These are phyloP conservation scores for Telmatochromis brachygnathus DNA, from an alignment of 2,113 vertebrate species.

Conservation along the genomic window DNA sequence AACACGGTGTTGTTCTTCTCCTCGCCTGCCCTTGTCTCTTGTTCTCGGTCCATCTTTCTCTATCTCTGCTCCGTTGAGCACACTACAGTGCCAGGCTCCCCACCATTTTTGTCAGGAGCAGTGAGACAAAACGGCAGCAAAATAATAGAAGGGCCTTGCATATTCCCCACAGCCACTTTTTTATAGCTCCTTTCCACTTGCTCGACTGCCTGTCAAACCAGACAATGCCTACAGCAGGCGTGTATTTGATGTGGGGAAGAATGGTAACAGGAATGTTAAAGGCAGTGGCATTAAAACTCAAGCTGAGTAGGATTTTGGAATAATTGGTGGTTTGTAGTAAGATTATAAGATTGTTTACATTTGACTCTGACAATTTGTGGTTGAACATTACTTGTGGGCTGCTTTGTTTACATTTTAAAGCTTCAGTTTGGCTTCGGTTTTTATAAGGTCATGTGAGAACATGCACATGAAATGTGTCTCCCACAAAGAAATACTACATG, in stretches of 20 bases:
- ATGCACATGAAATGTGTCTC: not conserved
- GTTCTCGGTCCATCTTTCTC: not conserved
- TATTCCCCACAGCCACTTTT: constrained; percentile 49
- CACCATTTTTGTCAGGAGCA: constrained; percentile 34
- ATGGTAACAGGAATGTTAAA: not conserved
- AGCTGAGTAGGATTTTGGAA: not conserved
- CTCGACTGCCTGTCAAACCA: constrained; percentile 41
- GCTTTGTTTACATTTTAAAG: not conserved
- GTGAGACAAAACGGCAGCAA: constrained; percentile 42
- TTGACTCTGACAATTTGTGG: not conserved
- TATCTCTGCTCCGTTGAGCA: constrained; percentile 33
- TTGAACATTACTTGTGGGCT: not conserved
- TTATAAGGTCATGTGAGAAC: not conserved
- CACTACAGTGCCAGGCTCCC: constrained; percentile 9
- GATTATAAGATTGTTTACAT: not conserved
- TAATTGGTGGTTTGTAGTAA: not conserved
- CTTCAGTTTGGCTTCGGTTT: not conserved
- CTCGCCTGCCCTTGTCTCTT: constrained; percentile 19
- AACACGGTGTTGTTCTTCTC: not conserved
- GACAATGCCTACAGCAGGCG: constrained; percentile 19
- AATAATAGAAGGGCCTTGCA: constrained; percentile 49
- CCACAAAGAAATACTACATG: not conserved
- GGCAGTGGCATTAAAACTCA: not conserved
- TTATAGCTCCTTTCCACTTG: constrained; percentile 38
- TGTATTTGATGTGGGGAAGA: constrained; percentile 3